Evolutionary conservation across 92 coral and sea anemone species (phyloP).

Genomic region (Bergia puertoricense): DNA sequence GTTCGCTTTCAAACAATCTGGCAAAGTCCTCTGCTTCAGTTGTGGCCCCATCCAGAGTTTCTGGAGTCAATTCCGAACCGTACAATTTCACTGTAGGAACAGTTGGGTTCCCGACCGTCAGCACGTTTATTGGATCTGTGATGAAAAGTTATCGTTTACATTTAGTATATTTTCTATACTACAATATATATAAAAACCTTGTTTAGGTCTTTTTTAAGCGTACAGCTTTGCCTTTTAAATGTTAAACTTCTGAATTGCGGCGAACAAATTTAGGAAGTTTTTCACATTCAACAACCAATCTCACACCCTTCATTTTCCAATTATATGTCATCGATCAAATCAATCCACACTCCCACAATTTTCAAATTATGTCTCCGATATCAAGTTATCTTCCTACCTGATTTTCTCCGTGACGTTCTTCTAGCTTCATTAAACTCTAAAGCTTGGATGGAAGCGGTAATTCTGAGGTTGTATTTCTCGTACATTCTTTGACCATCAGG

Average conservation of each 20-base stretch:
- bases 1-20: background rate
- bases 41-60: background rate
- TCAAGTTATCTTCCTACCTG: background rate
- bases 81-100: conserved; percentile 8
- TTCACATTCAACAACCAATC: background rate
- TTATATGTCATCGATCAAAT: too few species aligned
- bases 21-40: background rate
- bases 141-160: background rate
- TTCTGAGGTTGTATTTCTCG: conserved; percentile 28
- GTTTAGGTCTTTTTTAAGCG: too few species aligned
- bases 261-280: background rate
- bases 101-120: conserved; percentile 21
- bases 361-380: too few species aligned
- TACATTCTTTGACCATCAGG: conserved; percentile 24
- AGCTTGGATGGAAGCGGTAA: conserved; percentile 33
- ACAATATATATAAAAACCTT: too few species aligned
- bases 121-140: conserved; percentile 9
- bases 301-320: too few species aligned
- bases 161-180: too few species aligned
- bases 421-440: background rate
- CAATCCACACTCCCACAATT: too few species aligned
- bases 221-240: too few species aligned
- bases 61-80: conserved; percentile 11
- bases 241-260: too few species aligned
- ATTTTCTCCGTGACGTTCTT: background rate